phyloP scores from a whole-genome alignment of 1,140 invertebrate species.

The Globodera ellingtonae region DNA sequence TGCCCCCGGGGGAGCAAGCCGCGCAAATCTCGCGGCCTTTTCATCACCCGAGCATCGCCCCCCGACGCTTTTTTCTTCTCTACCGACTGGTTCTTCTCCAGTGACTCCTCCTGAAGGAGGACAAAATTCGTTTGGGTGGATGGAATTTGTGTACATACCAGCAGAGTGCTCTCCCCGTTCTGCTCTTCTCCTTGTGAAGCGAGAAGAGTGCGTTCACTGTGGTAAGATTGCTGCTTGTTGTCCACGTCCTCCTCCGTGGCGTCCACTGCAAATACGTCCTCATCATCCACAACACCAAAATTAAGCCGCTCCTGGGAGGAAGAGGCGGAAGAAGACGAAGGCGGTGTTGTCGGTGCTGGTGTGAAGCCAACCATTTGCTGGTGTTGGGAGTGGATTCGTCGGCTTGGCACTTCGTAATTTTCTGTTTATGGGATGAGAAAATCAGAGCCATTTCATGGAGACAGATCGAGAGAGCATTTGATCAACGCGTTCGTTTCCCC shows the following conservation, averaged over 20 bases:
- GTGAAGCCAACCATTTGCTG: background rate
- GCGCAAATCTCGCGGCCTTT: background rate
- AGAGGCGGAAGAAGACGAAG: conserved; percentile 7
- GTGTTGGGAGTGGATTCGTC: background rate
- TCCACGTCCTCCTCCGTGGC: background rate
- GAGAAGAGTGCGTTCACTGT: conserved; percentile 2
- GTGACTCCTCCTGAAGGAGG: background rate
- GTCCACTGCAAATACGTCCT: conserved; percentile 3
- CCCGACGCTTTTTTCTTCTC: background rate
- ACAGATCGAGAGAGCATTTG: too few relatives aligned
- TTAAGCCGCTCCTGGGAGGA: conserved; percentile 4
- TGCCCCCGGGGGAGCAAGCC: background rate
- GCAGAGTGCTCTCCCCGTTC: background rate
- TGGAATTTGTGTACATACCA: background rate
- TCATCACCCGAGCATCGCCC: background rate
- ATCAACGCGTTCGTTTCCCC: too few relatives aligned
- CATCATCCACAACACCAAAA: background rate
- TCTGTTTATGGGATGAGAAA: background rate
- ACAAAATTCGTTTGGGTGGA: conserved; percentile 1
- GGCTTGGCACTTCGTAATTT: background rate
- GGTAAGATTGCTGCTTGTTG: background rate
- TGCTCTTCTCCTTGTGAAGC: background rate
- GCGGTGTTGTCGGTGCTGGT: background rate
- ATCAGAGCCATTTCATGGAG: too few relatives aligned
- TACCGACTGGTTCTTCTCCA: background rate